Evolutionary conservation across 37 sponge, comb jelly and placozoan species (phyloP), one percentile per base, ranked within the genome.

Genomic region (Diacarnus erythraeanus): DNA sequence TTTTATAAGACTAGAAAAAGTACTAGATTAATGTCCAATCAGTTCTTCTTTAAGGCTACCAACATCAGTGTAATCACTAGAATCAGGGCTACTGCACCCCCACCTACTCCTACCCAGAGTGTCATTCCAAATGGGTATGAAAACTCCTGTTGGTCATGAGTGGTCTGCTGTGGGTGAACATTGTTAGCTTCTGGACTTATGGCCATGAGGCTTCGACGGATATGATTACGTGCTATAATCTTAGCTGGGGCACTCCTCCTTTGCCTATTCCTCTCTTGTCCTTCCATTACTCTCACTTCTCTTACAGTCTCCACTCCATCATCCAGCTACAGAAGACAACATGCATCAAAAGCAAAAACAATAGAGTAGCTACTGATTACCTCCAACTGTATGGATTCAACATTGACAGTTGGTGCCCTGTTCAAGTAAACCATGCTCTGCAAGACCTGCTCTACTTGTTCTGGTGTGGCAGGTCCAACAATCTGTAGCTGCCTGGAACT

Each of bases 401-500:
- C 37, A 47, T 91, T 87, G 27, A 59, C 29, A 41, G 57, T 43
- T 9, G 71, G 71, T 33, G 88, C 92, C 61, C 67, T 38, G 84
- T 86, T 84, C 8, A 60, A 68, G 59, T 91, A 91, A 3, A n/a
- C 61, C 33, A 87, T 15, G 3, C 63, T 80, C 10, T 71, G 71
- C 27, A 91, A 77, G 3, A 91, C 79, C 36, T 38, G 41, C 58
- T 81, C 71, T 26, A 87, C 76, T 39, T 71, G 76, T 12, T 36
- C 57, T 22, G 84, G 80, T 20, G 76, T 31, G 38, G 87, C 84
- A 23, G 61, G 56, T 4, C 84, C 84, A 37, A 26, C 20, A 15
- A 91, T 74, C 0, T 54, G 44, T 9, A 91, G 72, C 20, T 38
- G 33, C 20, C 92, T 61, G 10, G 59, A 2, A 22, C 80, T 31